phyloP scores from a whole-genome alignment of 2,797 vertebrate species.

The Heterohyrax brucei region DNA sequence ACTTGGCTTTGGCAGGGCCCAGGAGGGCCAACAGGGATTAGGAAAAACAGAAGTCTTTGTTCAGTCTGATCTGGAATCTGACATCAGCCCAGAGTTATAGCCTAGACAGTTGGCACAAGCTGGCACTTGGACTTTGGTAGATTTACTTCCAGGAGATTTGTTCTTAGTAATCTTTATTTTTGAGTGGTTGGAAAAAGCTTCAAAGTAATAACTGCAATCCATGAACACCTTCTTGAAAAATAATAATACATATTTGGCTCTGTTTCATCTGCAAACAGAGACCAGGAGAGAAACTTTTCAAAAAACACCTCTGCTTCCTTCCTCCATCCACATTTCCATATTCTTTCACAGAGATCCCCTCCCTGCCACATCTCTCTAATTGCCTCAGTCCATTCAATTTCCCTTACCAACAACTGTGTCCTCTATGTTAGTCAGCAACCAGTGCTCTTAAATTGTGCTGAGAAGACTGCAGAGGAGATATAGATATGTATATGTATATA shows the following conservation, averaged over 20 bases:
- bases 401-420: background rate
- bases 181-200: slow-evolving; percentile 87
- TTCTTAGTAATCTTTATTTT: slow-evolving; percentile 85
- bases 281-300: slow-evolving; percentile 65
- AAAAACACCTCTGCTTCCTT: slow-evolving; percentile 39
- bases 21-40: slow-evolving; percentile 83
- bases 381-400: slow-evolving; percentile 6
- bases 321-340: background rate
- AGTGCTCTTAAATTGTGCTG: background rate
- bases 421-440: background rate
- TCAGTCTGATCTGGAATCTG: slow-evolving; percentile 83
- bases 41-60: slow-evolving; percentile 85
- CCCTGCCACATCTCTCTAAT: background rate
- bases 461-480: background rate
- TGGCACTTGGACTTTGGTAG: slow-evolving; percentile 85
- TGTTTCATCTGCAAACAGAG: slow-evolving; percentile 76
- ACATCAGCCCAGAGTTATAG: slow-evolving; percentile 76
- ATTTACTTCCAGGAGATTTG: slow-evolving; percentile 86
- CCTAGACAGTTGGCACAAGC: slow-evolving; percentile 82
- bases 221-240: slow-evolving; percentile 81
- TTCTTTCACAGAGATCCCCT: background rate
- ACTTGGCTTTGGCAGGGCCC: slow-evolving; percentile 74
- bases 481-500: too few relatives aligned
- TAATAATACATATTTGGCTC: slow-evolving; percentile 80
- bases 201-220: slow-evolving; percentile 85